Percentiles rank a stretch among this genome's conserved stretches.
Evolutionary conservation across 2,888 invertebrate species (phyloP).

Genomic region (Priocnemis perturbator): DNA sequence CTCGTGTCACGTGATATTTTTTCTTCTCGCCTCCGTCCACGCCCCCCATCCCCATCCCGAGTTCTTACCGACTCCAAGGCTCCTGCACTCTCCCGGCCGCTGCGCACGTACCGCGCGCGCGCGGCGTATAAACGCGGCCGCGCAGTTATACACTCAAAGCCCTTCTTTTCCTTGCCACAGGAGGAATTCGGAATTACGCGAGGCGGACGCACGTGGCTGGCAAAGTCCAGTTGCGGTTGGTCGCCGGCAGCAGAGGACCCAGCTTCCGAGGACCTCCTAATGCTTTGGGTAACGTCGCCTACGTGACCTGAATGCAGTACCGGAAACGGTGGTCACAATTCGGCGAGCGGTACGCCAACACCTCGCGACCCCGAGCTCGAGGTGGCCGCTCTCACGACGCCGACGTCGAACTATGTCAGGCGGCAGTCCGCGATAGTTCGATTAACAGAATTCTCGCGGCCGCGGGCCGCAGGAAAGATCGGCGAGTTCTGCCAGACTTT

Average conservation of each 20-base stretch:
- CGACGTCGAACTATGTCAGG: too few species aligned
- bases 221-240: slow-evolving; percentile 16
- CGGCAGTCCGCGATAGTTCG: too few species aligned
- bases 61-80: slow-evolving; percentile 14
- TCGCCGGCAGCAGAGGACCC: slow-evolving; percentile 1
- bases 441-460: too few species aligned
- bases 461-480: too few species aligned
- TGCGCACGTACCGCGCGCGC: too few species aligned
- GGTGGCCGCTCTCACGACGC: too few species aligned
- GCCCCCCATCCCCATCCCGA: neutral
- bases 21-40: slow-evolving; percentile 11
- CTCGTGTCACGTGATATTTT: slow-evolving; percentile 29
- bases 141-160: neutral
- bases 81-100: neutral
- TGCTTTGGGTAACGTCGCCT: slow-evolving; percentile 37
- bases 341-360: neutral
- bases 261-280: slow-evolving; percentile 26
- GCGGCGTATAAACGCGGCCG: too few species aligned
- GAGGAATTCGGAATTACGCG: slow-evolving; percentile 18
- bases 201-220: slow-evolving; percentile 11
- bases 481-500: too few species aligned
- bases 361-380: too few species aligned
- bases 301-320: slow-evolving; percentile 42
- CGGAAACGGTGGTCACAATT: slow-evolving; percentile 5
- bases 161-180: slow-evolving; percentile 16